phyloP scores from a whole-genome alignment of 2,888 invertebrate genomes.

The Carabus problematicus region DNA sequence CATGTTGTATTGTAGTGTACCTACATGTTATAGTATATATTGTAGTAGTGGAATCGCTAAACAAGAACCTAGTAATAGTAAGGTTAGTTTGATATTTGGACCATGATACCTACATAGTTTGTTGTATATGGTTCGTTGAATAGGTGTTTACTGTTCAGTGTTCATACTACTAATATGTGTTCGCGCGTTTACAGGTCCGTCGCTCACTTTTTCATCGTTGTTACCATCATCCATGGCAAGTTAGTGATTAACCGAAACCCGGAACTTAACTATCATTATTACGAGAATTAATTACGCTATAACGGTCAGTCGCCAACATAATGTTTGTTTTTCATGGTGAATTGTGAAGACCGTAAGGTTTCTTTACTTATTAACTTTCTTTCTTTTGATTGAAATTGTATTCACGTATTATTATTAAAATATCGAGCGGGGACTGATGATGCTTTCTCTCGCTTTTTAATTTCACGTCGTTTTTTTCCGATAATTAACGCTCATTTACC shows the following conservation, averaged over 20 bases:
- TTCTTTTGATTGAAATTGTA: slow-evolving; percentile 29
- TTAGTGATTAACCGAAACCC: slow-evolving; percentile 11
- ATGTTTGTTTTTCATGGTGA: slow-evolving; percentile 38
- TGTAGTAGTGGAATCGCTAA: too few species aligned
- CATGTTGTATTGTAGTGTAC: too few species aligned
- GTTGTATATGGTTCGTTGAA: too few species aligned
- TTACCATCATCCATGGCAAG: too few species aligned
- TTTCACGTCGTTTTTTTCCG: slow-evolving; percentile 25
- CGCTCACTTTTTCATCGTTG: too few species aligned
- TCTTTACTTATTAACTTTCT: slow-evolving; percentile 32
- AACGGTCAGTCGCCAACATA: slow-evolving; percentile 28
- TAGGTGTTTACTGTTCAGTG: too few species aligned
- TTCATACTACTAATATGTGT: too few species aligned
- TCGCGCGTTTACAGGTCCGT: too few species aligned
- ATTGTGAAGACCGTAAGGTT: slow-evolving; percentile 5
- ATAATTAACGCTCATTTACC: slow-evolving; percentile 26
- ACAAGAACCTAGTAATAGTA: too few species aligned
- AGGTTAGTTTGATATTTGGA: too few species aligned
- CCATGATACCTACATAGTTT: too few species aligned
- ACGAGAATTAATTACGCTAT: slow-evolving; percentile 40
- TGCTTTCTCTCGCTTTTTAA: slow-evolving; percentile 29
- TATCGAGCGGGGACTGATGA: slow-evolving; percentile 6
- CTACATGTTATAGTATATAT: too few species aligned
- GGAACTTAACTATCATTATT: slow-evolving; percentile 40
- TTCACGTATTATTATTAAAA: slow-evolving; percentile 27